Conservation (phyloP, 2,888 invertebrate genomes). For the Phyllotreta cruciferae region DNA sequence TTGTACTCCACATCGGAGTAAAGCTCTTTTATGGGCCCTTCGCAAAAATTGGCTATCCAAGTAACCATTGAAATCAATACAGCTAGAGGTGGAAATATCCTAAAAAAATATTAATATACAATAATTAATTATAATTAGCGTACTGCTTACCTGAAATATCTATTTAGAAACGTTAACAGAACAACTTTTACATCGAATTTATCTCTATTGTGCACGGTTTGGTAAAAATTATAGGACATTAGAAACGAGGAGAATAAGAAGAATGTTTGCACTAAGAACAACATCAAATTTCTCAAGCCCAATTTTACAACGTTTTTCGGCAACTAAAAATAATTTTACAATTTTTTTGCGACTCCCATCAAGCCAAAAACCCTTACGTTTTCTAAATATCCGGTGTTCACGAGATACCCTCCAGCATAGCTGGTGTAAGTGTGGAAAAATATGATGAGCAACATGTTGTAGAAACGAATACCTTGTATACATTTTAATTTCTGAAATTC, state of each 20-base stretch:
- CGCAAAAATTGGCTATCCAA: slow-evolving; percentile 39
- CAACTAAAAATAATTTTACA: slow-evolving; percentile 32
- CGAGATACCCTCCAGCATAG: slow-evolving; percentile 41
- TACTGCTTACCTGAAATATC: slow-evolving; percentile 38
- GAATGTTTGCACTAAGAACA: slow-evolving; percentile 46
- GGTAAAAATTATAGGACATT: slow-evolving; percentile 44
- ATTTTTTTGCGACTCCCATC: not conserved
- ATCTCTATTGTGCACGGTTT: slow-evolving; percentile 36
- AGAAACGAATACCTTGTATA: slow-evolving; percentile 46
- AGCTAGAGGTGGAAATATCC: slow-evolving; percentile 41
- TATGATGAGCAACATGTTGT: slow-evolving; percentile 44
- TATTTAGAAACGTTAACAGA: slow-evolving; percentile 36
- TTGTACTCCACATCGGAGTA: slow-evolving; percentile 42
- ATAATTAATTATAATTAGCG: not conserved
- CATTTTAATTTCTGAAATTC: slow-evolving; percentile 43
- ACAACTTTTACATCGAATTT: slow-evolving; percentile 28
- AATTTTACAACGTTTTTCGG: slow-evolving; percentile 35
- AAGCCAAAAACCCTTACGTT: slow-evolving; percentile 32
- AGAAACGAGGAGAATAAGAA: slow-evolving; percentile 46
- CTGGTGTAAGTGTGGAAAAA: slow-evolving; percentile 43
- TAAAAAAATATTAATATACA: slow-evolving; percentile 28
- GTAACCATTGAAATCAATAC: slow-evolving; percentile 39
- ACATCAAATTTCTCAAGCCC: slow-evolving; percentile 36
- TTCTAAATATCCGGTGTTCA: slow-evolving; percentile 40
- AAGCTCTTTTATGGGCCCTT: slow-evolving; percentile 43